Evolutionary conservation across 1,140 invertebrate species (phyloP).

Genomic region (Bombus waltoni): DNA sequence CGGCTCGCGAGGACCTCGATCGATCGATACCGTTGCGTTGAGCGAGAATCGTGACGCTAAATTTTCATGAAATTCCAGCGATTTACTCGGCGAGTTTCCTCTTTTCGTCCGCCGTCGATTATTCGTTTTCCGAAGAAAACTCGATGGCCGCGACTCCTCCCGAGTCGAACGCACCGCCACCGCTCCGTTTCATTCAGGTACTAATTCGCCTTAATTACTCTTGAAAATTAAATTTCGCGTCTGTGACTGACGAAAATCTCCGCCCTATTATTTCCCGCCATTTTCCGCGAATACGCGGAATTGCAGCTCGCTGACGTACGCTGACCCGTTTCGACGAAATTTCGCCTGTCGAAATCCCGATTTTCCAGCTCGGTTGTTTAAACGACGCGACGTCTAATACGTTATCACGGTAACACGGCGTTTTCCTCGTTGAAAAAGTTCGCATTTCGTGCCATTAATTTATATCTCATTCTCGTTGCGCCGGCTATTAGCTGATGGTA

Average conservation of each 20-base stretch:
- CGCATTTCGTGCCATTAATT: not conserved
- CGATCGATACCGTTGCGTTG: slow-evolving; percentile 11
- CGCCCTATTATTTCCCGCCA: slow-evolving; percentile 17
- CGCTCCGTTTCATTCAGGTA: slow-evolving; percentile 7
- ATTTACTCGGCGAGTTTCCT: not conserved
- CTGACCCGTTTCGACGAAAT: not conserved
- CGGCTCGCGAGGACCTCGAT: not conserved
- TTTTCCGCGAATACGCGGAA: not conserved
- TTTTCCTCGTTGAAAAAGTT: not conserved
- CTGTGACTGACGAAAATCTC: slow-evolving; percentile 19
- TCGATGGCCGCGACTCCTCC: not conserved
- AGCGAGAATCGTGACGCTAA: not conserved
- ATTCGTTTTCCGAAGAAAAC: slow-evolving; percentile 38
- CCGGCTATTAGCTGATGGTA: not conserved
- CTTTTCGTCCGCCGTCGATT: not conserved
- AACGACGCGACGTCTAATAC: not conserved
- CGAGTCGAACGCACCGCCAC: not conserved
- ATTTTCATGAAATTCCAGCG: slow-evolving; percentile 24
- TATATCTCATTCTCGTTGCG: not conserved
- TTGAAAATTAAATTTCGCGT: slow-evolving; percentile 32
- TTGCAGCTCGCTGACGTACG: not conserved
- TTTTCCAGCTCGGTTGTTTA: not conserved
- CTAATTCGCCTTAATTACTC: slow-evolving; percentile 35
- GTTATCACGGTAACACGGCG: not conserved
- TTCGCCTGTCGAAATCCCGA: not conserved